Conservation (phyloP, 2,113 vertebrate species). For the Acrocephalus arundinaceus region DNA sequence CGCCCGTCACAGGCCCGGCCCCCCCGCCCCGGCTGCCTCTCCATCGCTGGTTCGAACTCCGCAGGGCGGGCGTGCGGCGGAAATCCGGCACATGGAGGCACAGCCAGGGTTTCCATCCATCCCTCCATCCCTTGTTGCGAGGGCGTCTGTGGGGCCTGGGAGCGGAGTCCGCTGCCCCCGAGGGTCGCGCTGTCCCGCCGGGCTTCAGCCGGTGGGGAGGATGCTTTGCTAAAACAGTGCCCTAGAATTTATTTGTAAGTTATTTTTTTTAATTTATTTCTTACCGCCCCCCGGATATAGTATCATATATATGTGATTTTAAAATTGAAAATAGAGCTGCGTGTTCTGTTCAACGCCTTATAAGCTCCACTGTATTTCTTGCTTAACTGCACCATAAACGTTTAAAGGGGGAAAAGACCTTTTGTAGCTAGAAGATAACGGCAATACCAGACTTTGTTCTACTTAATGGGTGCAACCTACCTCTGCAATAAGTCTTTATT, state of each 20-base stretch:
- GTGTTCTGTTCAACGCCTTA: not conserved
- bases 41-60: not conserved
- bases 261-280: not conserved
- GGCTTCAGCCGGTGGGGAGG: not conserved
- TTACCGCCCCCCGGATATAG: rapidly evolving
- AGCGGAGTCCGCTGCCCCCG: not conserved
- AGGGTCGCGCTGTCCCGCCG: not conserved
- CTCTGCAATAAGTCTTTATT: not conserved
- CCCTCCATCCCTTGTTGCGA: rapidly evolving
- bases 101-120: rapidly evolving
- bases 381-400: not conserved
- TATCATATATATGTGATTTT: not conserved
- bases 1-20: not conserved
- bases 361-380: not conserved
- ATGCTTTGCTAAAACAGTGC: not conserved
- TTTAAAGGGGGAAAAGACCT: not conserved
- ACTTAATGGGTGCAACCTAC: not conserved
- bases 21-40: not conserved
- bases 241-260: not conserved
- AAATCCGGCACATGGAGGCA: not conserved
- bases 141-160: no score
- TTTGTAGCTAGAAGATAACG: not conserved
- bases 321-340: not conserved
- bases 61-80: not conserved
- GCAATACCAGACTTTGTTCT: not conserved